phyloP scores from a whole-genome alignment of 2,797 vertebrate species.

The Pseudotriccus pelzelni region DNA sequence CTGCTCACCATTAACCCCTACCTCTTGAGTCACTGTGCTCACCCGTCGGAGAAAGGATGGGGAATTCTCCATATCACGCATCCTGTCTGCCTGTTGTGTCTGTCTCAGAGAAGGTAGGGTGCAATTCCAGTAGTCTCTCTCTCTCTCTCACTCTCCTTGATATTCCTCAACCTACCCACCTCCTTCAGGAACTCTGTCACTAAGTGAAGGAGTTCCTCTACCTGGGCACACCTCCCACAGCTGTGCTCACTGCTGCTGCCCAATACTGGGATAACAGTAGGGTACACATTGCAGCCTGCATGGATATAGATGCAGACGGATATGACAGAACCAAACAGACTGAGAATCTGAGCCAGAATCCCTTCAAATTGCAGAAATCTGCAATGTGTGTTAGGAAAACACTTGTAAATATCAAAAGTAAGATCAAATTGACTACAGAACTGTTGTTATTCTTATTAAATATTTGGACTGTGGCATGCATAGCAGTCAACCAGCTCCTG shows the following conservation, averaged over 20 bases:
- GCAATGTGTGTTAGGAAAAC: background rate
- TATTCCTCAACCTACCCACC: background rate
- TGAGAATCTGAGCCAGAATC: background rate
- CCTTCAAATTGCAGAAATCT: background rate
- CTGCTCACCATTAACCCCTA: background rate
- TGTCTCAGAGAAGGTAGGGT: background rate
- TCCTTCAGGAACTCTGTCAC: background rate
- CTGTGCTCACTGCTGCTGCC: background rate
- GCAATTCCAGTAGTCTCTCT: background rate
- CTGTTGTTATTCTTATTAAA: background rate
- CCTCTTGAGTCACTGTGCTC: background rate
- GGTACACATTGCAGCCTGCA: background rate
- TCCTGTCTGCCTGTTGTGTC: background rate
- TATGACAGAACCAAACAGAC: background rate
- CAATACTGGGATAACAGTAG: background rate
- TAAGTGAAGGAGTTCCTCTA: background rate
- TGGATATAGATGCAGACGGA: background rate
- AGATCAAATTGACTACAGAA: conserved; percentile 1
- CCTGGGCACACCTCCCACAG: background rate
- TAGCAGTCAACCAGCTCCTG: background rate
- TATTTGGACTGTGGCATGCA: conserved; percentile 4
- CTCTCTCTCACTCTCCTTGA: background rate
- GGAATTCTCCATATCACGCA: background rate
- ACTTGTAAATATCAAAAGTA: conserved; percentile 7
- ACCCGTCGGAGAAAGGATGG: background rate